phyloP scores from a whole-genome alignment of 2,797 vertebrate genomes.

The Ctenopoma kingsleyae region DNA sequence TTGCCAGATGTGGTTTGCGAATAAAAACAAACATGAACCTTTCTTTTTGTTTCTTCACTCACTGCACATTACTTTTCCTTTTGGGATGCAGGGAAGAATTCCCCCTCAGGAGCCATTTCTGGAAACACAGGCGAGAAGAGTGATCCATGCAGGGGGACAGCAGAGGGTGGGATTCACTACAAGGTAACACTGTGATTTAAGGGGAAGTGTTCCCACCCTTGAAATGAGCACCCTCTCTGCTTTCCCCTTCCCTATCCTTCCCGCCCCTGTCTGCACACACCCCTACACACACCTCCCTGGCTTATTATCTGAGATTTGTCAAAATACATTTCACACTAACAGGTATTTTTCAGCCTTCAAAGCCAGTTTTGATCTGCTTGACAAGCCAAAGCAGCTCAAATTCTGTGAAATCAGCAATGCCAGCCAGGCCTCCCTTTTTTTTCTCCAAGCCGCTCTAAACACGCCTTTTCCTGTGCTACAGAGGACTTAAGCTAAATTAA shows the following conservation, averaged over 20 bases:
- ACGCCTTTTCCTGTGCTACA: constrained; percentile 82
- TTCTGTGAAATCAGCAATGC: constrained; percentile 89
- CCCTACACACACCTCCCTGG: constrained; percentile 59
- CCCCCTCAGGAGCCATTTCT: constrained; percentile 70
- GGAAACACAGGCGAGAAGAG: constrained; percentile 55
- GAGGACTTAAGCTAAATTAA: constrained; percentile 88
- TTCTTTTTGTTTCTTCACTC: constrained; percentile 28
- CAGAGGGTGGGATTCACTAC: constrained; percentile 68
- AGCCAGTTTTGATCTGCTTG: constrained; percentile 86
- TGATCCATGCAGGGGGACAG: constrained; percentile 65
- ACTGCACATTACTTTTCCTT: constrained; percentile 41
- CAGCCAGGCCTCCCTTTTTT: constrained; percentile 77
- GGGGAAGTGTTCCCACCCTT: constrained; percentile 56
- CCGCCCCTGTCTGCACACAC: constrained; percentile 39
- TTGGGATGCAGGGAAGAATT: constrained; percentile 80
- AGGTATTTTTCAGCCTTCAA: constrained; percentile 88
- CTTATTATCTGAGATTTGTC: constrained; percentile 88
- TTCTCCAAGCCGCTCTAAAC: constrained; percentile 73
- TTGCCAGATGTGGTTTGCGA: constrained; percentile 48
- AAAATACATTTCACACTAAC: constrained; percentile 90
- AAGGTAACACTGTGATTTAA: constrained; percentile 86
- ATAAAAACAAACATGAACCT: constrained; percentile 50
- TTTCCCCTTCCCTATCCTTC: constrained; percentile 38
- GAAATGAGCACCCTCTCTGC: constrained; percentile 46
- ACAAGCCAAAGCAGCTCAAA: constrained; percentile 85